Percentiles rank a stretch among this genome's conserved stretches.
phyloP scores from a whole-genome alignment of 1,140 invertebrate species.

The Aphelinus certus region DNA sequence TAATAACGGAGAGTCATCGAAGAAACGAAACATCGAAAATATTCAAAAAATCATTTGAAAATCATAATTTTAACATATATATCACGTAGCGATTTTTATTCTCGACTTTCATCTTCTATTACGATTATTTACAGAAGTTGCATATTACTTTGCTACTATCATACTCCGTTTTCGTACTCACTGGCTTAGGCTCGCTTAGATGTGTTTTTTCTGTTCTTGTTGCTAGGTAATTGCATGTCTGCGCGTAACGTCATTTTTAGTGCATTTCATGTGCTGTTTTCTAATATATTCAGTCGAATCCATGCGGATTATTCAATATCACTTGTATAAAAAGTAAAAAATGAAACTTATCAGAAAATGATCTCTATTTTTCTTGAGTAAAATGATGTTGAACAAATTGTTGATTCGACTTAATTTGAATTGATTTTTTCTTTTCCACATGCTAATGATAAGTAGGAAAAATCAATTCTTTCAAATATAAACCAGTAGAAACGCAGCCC shows the following conservation, averaged over 20 bases:
- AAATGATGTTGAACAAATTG: no score
- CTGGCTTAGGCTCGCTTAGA: slow-evolving; percentile 13
- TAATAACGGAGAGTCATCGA: neutral
- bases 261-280: neutral
- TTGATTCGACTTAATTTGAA: no score
- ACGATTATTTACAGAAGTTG: slow-evolving; percentile 43
- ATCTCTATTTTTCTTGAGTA: no score
- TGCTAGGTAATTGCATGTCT: neutral
- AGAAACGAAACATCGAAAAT: neutral
- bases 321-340: slow-evolving; percentile 14
- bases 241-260: neutral
- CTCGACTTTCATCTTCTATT: neutral
- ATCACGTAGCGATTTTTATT: neutral
- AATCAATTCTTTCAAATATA: no score
- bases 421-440: no score
- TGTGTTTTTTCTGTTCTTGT: slow-evolving; percentile 5
- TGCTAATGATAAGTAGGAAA: no score
- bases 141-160: slow-evolving; percentile 30
- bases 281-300: slow-evolving; percentile 29
- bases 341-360: neutral
- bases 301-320: slow-evolving; percentile 12
- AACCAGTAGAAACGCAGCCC: no score
- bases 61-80: no score
- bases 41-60: no score
- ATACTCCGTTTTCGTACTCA: slow-evolving; percentile 2